Evolutionary conservation across 2,888 invertebrate species (phyloP), one percentile per base, ranked within the genome.

Genomic region (Himalopsyche japonica): DNA sequence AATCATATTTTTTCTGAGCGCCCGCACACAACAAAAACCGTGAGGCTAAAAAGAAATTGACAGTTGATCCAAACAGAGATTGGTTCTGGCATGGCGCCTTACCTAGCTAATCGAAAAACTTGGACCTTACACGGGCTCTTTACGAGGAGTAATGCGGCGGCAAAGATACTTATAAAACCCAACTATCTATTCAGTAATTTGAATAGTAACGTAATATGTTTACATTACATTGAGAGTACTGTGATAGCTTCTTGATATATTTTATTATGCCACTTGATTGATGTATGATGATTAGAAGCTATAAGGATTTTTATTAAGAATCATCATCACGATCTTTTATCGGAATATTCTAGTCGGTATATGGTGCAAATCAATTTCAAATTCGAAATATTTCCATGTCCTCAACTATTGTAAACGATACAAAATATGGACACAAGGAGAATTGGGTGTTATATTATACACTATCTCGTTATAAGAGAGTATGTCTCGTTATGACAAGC

Each of bases 31-130:
- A 70, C 70, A 24, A 70, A 70, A 27, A 70, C 70, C 70, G 70
- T 27, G 70, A 70, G 70, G 70, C 70, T 70, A 70, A 70, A 70
- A 70, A 70, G 70, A 70, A 70, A 70, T 70, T 86, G 82, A 83
- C 84, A 83, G 79, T 86, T 81, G 81, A 85, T 86, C 81, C 83
- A 83, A 86, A 83, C 86, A 84, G 81, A 79, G 84, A 86, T 87
- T 84, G 78, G 85, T 85, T 87, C 84, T 82, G 86, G 86, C 86
- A 86, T 70, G 70, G 70, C 70, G 70, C 70, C 86, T 84, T 84
- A 48, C 57, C 34, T 70, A 64, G 84, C 81, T 86, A 84, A 87
- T 86, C 85, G 84, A 86, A 87, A 86, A 84, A 76, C 81, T 57
- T 84, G 70, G 70, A 70, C 30, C 70, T 27, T 70, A 70, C 70